Evolutionary conservation across 53 echinoderm and acorn worm species (phyloP).

Genomic region (Mesocentrotus franciscanus): DNA sequence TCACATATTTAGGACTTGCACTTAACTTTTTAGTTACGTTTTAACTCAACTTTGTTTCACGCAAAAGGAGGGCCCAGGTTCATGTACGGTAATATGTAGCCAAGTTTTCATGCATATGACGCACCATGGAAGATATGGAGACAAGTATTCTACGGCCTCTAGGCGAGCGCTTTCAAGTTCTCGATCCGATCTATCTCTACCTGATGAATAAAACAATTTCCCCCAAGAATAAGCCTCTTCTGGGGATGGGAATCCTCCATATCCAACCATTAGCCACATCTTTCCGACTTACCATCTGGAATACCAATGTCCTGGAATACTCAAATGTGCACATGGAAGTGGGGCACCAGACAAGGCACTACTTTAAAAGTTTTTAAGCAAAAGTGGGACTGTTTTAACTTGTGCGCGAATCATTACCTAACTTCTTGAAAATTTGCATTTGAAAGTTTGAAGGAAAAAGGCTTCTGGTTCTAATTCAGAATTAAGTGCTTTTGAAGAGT

Average conservation of each 20-base stretch:
- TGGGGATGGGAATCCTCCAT: neutral
- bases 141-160: neutral
- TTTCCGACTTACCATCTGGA: neutral
- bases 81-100: neutral
- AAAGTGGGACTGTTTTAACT: neutral
- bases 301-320: neutral
- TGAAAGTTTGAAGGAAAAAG: no score
- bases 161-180: neutral
- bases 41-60: no score
- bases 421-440: no score
- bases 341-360: neutral
- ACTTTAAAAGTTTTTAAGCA: neutral
- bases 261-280: neutral
- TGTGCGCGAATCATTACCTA: neutral
- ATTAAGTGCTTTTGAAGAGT: no score
- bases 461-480: no score
- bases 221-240: neutral
- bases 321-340: neutral
- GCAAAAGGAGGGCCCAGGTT: neutral
- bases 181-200: conserved; percentile 30
- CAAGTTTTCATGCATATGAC: neutral
- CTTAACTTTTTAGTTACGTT: no score
- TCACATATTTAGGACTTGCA: no score
- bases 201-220: conserved; percentile 47
- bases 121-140: neutral